These are phyloP conservation scores for Lamellibrachia satsuma DNA, from an alignment of 2,888 invertebrate genomes.

Conservation along the genomic window DNA sequence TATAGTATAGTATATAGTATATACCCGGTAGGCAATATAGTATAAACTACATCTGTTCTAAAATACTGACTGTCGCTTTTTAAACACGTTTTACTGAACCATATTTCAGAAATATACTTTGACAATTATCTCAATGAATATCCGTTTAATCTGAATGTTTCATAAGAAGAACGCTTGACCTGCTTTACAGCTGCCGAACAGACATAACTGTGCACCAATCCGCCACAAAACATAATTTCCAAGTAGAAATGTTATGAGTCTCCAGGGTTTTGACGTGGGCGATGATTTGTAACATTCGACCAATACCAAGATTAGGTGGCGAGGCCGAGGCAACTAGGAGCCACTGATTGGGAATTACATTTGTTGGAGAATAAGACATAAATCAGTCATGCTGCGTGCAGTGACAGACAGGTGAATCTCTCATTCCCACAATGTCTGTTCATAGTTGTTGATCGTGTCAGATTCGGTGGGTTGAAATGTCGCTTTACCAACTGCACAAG, in stretches of 20 bases:
- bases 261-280: background rate
- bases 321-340: background rate
- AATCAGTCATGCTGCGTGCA: background rate
- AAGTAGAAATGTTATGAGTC: background rate
- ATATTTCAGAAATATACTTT: no score
- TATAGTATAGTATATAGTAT: no score
- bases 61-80: no score
- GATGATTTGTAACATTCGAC: background rate
- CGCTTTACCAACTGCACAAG: background rate
- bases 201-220: background rate
- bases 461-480: background rate
- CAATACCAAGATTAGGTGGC: background rate
- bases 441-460: background rate
- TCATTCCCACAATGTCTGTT: background rate
- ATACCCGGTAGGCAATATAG: no score
- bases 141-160: no score
- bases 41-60: no score
- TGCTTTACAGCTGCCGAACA: no score
- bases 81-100: no score
- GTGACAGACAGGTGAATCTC: background rate
- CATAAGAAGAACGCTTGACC: no score
- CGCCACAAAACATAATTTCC: background rate
- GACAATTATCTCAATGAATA: no score
- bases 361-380: background rate
- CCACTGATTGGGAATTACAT: background rate